Evolutionary conservation across 2,113 vertebrate genomes (phyloP).

Genomic region (Camelus bactrianus): DNA sequence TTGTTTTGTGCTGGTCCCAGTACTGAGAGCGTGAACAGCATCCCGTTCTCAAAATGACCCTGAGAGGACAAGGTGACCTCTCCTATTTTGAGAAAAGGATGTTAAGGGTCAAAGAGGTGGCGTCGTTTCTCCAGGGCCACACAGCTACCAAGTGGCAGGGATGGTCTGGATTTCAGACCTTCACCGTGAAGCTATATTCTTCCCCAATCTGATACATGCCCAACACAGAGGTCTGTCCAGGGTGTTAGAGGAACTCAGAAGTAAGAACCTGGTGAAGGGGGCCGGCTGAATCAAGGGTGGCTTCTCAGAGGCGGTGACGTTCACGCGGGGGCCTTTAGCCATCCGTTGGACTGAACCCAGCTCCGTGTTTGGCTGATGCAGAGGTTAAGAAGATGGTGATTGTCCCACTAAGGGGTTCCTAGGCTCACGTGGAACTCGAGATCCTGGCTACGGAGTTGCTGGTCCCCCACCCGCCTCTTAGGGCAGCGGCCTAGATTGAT

Average conservation of each 20-base stretch:
- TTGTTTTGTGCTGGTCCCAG: not conserved
- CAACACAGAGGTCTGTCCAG: not conserved
- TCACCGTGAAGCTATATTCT: not conserved
- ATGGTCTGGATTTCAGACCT: too few relatives aligned
- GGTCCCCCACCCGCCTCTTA: not conserved
- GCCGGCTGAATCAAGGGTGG: not conserved
- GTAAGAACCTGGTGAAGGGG: not conserved
- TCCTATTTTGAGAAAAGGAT: not conserved
- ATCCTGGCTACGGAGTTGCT: not conserved
- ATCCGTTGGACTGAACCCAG: not conserved
- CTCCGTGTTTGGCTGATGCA: not conserved
- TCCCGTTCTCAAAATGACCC: not conserved
- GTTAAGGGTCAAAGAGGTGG: not conserved
- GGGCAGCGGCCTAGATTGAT: not conserved
- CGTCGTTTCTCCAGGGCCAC: not conserved
- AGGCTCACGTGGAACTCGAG: not conserved
- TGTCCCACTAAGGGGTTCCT: not conserved
- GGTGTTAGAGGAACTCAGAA: not conserved
- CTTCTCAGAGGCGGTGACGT: not conserved
- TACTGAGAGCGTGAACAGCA: not conserved
- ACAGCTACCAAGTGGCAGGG: not conserved
- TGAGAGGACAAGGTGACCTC: not conserved
- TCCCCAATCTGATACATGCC: not conserved
- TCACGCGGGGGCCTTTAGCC: not conserved
- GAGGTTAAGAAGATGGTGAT: not conserved